phyloP scores from a whole-genome alignment of 2,888 invertebrate genomes.

The Lasioglossum calceatum region DNA sequence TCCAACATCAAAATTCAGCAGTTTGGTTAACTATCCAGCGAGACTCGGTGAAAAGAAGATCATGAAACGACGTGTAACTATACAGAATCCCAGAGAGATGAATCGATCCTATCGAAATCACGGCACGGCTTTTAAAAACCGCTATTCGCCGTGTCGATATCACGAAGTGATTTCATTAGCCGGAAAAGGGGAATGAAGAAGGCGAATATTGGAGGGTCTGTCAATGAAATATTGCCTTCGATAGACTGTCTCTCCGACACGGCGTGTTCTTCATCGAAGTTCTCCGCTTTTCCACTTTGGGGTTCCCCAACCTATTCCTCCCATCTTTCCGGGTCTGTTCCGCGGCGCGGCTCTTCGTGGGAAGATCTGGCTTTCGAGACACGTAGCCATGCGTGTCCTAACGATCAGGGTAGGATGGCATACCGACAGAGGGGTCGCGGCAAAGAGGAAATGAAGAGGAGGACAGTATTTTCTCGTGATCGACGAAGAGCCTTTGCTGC shows the following conservation, averaged over 20 bases:
- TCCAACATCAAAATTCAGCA: neutral
- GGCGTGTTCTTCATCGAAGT: constrained; percentile 7
- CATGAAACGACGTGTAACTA: neutral
- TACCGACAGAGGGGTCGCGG: neutral
- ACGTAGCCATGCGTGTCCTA: constrained; percentile 23
- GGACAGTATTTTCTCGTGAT: constrained; percentile 31
- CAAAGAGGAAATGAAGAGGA: constrained; percentile 3
- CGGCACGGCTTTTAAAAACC: neutral
- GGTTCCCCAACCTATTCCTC: neutral
- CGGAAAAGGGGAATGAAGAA: neutral
- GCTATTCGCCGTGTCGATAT: neutral
- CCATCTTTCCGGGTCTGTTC: constrained; percentile 17
- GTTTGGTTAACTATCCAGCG: neutral
- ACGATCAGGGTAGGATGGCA: constrained; percentile 2
- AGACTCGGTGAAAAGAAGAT: neutral
- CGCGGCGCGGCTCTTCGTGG: constrained; percentile 23
- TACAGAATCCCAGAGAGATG: neutral
- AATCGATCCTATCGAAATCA: neutral
- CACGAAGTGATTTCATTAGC: constrained; percentile 3
- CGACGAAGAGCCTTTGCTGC: constrained; percentile 16
- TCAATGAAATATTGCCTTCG: constrained; percentile 1
- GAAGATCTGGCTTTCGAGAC: constrained; percentile 36
- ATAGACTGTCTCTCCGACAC: constrained; percentile 10
- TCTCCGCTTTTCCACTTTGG: constrained; percentile 16
- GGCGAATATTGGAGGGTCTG: neutral